Percentiles rank a stretch among this genome's conserved stretches.
phyloP scores from a whole-genome alignment of 2,113 vertebrate genomes.

The Mandrillus leucophaeus region DNA sequence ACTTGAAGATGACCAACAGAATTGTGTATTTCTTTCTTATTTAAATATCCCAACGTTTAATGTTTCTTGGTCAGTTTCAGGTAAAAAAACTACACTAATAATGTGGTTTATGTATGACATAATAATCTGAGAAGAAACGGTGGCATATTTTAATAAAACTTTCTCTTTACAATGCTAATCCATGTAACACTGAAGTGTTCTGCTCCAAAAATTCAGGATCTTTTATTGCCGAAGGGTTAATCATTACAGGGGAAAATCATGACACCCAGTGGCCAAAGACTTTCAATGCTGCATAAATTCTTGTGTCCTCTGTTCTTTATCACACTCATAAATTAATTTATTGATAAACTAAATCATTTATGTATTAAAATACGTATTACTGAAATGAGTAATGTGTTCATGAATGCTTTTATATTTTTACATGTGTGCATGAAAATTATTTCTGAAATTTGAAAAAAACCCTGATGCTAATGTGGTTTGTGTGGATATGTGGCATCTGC shows the following conservation, averaged over 20 bases:
- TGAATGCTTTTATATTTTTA: background rate
- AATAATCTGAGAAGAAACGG: background rate
- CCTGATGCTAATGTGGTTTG: rapidly evolving
- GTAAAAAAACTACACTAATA: background rate
- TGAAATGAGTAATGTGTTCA: background rate
- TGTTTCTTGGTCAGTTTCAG: background rate
- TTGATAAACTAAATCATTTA: background rate
- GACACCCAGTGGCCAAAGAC: slow-evolving; percentile 77
- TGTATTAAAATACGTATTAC: background rate
- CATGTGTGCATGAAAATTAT: rapidly evolving
- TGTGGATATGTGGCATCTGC: rapidly evolving
- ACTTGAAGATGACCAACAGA: too few species aligned
- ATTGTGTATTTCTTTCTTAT: rapidly evolving
- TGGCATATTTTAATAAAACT: too few species aligned
- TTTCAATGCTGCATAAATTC: background rate
- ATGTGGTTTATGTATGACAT: background rate
- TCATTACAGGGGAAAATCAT: slow-evolving; percentile 69
- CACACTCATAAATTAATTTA: background rate
- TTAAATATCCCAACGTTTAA: background rate
- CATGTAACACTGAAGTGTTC: background rate
- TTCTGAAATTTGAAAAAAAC: background rate
- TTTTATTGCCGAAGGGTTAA: background rate
- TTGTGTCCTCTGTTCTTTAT: background rate
- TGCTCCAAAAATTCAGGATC: background rate
- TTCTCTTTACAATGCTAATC: rapidly evolving